Evolutionary conservation across 2,113 vertebrate genomes (phyloP).

Genomic region (Acanthochromis polyacanthus): DNA sequence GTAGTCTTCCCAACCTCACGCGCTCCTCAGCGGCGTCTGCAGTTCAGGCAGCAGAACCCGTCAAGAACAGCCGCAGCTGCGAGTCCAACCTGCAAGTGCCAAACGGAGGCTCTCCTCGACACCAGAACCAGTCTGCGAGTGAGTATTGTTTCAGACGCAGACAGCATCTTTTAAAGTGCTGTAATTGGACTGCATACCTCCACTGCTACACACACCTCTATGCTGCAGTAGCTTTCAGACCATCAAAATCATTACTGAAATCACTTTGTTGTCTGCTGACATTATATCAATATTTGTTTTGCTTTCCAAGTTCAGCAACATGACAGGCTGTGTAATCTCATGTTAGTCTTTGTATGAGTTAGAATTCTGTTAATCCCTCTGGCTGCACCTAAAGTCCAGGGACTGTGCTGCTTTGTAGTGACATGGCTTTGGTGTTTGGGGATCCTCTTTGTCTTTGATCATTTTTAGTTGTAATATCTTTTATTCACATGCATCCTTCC

Average conservation of each 20-base stretch:
- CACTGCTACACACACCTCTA: background rate
- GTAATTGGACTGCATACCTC: background rate
- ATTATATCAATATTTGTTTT: slow-evolving; percentile 28
- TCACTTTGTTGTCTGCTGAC: slow-evolving; percentile 11
- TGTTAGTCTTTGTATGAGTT: slow-evolving; percentile 18
- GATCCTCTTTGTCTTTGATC: slow-evolving; percentile 58
- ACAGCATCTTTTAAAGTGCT: background rate
- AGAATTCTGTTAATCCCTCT: slow-evolving; percentile 33
- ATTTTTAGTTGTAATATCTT: slow-evolving; percentile 41
- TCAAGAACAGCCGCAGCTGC: slow-evolving; percentile 96
- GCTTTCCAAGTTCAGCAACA: slow-evolving; percentile 21
- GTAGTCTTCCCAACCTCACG: slow-evolving; percentile 98
- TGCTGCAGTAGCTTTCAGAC: background rate
- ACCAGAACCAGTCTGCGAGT: slow-evolving; percentile 95
- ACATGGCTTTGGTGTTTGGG: slow-evolving; percentile 52
- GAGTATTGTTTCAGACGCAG: slow-evolving; percentile 78
- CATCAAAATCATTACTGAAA: slow-evolving; percentile 4
- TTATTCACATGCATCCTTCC: slow-evolving; percentile 34
- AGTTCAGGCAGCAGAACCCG: slow-evolving; percentile 89
- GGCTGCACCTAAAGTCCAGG: slow-evolving; percentile 30
- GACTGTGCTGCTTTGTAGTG: slow-evolving; percentile 57
- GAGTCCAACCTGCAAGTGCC: slow-evolving; percentile 98
- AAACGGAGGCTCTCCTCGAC: slow-evolving; percentile 95
- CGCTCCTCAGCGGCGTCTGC: slow-evolving; percentile 82
- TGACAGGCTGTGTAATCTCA: slow-evolving; percentile 41